Evolutionary conservation across 2,113 vertebrate genomes (phyloP).

Genomic region (Burhinus bistriatus): DNA sequence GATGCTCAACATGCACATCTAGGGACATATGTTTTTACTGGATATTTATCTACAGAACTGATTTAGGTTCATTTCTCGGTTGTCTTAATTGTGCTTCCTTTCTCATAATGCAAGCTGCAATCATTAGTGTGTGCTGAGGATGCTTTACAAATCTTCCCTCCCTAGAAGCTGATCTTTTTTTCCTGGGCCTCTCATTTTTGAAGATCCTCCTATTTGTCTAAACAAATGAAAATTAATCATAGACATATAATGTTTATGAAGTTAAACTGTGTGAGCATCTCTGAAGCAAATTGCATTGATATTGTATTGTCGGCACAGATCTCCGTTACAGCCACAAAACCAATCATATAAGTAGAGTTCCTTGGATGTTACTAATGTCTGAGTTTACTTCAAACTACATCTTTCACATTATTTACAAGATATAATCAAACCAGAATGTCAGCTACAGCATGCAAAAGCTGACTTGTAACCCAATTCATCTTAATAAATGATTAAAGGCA

Average conservation of each 20-base stretch:
- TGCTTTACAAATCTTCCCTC: background rate
- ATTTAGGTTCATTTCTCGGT: background rate
- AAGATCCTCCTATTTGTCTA: background rate
- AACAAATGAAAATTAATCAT: background rate
- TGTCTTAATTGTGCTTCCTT: background rate
- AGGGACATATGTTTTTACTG: background rate
- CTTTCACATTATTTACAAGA: background rate
- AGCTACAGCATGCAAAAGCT: background rate
- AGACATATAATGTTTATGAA: background rate
- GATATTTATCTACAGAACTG: background rate
- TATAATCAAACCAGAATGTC: background rate
- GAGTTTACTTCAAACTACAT: background rate
- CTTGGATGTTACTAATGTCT: fast-evolving
- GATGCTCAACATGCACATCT: background rate
- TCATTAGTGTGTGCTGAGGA: background rate
- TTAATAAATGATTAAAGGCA: background rate
- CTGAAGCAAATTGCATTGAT: background rate
- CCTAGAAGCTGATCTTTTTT: background rate
- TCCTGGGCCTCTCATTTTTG: background rate
- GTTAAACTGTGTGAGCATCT: background rate
- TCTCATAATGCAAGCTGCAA: background rate
- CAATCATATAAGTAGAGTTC: background rate
- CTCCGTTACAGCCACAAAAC: background rate
- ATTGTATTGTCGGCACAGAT: background rate
- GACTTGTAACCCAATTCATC: background rate